Evolutionary conservation across 2,113 vertebrate genomes (phyloP).

Genomic region (Cephalopholis sonnerati): DNA sequence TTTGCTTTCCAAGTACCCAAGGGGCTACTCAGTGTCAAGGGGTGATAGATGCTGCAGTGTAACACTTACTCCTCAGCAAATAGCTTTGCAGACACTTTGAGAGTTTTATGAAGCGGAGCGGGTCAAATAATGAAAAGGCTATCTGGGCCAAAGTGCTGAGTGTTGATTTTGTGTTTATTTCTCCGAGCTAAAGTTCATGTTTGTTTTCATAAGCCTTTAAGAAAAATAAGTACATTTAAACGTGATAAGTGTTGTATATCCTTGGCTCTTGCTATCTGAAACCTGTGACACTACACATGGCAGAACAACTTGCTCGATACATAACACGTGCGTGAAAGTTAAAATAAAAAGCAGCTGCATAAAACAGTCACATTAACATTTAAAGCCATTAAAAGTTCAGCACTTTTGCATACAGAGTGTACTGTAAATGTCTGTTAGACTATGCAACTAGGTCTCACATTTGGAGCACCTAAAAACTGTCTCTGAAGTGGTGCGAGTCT

Average conservation of each 20-base stretch:
- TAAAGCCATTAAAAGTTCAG: not conserved
- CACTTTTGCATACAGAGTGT: not conserved
- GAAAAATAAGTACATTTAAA: not conserved
- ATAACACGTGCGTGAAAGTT: not conserved
- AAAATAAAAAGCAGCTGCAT: not conserved
- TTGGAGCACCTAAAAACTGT: conserved; percentile 3
- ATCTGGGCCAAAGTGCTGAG: not conserved
- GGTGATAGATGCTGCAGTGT: conserved; percentile 29
- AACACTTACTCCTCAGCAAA: conserved; percentile 16
- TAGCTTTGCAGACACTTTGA: conserved; percentile 3
- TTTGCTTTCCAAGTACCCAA: conserved; percentile 10
- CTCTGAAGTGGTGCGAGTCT: not conserved
- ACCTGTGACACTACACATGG: not conserved
- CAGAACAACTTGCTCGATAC: not conserved
- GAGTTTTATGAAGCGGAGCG: not conserved
- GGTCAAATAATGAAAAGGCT: conserved; percentile 7
- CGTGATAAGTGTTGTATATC: not conserved
- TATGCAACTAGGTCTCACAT: not conserved
- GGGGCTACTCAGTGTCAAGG: conserved; percentile 14
- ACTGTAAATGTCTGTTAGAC: conserved; percentile 1
- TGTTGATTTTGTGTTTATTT: conserved; percentile 10
- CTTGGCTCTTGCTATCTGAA: not conserved
- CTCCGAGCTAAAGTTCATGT: not conserved
- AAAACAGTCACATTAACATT: not conserved
- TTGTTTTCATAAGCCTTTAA: not conserved